These are phyloP conservation scores for Bacillus rossius DNA, from an alignment of 1,140 invertebrate genomes.

Conservation along the genomic window DNA sequence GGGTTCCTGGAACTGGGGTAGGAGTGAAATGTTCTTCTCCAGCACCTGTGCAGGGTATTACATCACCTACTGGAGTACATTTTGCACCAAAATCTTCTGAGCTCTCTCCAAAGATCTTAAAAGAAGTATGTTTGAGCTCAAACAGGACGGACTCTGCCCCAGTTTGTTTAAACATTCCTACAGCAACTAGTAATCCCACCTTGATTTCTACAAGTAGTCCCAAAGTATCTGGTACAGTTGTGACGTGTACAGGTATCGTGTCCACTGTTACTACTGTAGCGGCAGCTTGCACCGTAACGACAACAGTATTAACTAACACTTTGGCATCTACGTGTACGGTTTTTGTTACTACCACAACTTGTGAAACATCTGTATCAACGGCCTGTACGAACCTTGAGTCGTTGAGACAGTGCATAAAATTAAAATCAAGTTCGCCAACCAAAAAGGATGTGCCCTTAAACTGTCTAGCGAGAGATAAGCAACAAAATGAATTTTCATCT, in stretches of 20 bases:
- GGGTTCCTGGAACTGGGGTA: too few species aligned
- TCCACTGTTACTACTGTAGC: slow-evolving; percentile 13
- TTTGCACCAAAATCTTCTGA: slow-evolving; percentile 1
- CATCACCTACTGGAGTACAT: not conserved
- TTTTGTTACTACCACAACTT: slow-evolving; percentile 8
- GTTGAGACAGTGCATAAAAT: not conserved
- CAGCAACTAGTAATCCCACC: not conserved
- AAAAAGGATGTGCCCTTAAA: slow-evolving; percentile 5
- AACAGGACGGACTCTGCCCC: too few species aligned
- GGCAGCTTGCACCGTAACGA: slow-evolving; percentile 13
- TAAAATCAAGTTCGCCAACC: not conserved
- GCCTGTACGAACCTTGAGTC: not conserved
- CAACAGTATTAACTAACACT: slow-evolving; percentile 20
- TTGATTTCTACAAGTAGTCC: not conserved
- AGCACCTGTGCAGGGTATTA: not conserved
- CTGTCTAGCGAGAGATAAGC: not conserved
- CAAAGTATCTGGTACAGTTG: not conserved
- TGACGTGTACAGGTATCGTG: not conserved
- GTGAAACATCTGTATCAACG: not conserved
- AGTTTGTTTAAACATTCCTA: not conserved
- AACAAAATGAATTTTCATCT: not conserved
- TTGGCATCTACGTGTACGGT: slow-evolving; percentile 3
- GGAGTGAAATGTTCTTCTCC: not conserved
- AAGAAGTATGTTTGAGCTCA: not conserved
- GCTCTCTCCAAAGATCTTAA: not conserved